phyloP scores from a whole-genome alignment of 1,140 invertebrate species.

The Luehdorfia chinensis region DNA sequence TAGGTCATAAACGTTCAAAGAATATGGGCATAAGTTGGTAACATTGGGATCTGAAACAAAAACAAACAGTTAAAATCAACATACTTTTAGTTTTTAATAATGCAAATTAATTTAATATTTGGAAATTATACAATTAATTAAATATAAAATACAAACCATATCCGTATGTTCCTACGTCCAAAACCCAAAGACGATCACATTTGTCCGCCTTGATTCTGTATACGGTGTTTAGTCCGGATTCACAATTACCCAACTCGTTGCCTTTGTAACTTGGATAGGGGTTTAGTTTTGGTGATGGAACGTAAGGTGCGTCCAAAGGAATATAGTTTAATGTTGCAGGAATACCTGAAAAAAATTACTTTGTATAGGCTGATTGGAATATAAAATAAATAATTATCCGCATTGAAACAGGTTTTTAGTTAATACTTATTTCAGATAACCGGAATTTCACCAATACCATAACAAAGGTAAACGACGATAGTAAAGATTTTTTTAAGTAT shows the following conservation, averaged over 20 bases:
- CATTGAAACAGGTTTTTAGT: too few species aligned
- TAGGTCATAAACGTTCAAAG: constrained; percentile 86
- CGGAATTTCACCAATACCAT: too few species aligned
- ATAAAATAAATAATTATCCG: too few species aligned
- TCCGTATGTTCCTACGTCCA: constrained; percentile 89
- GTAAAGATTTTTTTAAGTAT: too few species aligned
- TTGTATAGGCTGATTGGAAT: too few species aligned
- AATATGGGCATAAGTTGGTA: constrained; percentile 84
- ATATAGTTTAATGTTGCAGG: constrained; percentile 89
- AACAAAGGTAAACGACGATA: too few species aligned
- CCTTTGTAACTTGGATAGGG: constrained; percentile 87
- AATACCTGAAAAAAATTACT: constrained; percentile 79
- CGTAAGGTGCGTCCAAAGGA: constrained; percentile 79
- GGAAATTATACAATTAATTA: background rate
- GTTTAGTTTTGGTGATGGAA: constrained; percentile 83
- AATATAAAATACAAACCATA: constrained; percentile 74
- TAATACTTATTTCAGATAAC: too few species aligned
- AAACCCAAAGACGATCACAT: constrained; percentile 88
- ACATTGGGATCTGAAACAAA: constrained; percentile 67
- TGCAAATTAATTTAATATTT: background rate
- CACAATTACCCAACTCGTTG: constrained; percentile 86
- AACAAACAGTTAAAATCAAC: too few species aligned
- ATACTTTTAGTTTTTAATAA: too few species aligned
- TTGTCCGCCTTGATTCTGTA: constrained; percentile 86
- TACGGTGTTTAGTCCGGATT: constrained; percentile 84